phyloP scores from a whole-genome alignment of 2,888 invertebrate genomes.

The Halictus quadricinctus region DNA sequence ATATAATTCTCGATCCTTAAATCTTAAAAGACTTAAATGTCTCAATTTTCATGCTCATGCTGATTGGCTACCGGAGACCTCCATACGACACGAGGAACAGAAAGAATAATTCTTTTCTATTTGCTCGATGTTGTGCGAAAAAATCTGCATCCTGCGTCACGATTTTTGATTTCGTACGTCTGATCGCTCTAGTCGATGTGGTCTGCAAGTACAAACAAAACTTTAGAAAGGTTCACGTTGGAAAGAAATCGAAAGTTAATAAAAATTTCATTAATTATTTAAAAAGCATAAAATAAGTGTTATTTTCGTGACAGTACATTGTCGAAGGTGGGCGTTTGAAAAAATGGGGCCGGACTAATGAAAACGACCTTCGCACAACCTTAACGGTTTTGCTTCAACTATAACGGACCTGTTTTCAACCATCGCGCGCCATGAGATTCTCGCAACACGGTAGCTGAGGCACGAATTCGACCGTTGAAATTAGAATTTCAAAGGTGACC shows the following conservation, averaged over 20 bases:
- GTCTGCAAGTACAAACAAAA: neutral
- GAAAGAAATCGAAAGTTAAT: neutral
- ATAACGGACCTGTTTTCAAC: neutral
- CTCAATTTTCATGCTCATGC: no score
- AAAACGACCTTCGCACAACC: neutral
- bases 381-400: neutral
- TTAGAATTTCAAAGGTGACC: neutral
- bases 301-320: neutral
- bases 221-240: neutral
- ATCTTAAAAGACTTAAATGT: no score
- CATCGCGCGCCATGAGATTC: neutral
- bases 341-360: neutral
- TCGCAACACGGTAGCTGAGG: neutral
- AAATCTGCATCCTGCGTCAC: neutral
- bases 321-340: neutral
- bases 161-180: neutral
- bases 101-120: neutral
- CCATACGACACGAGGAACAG: no score
- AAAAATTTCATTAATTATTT: neutral
- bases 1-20: no score
- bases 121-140: neutral
- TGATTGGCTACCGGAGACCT: no score
- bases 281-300: neutral
- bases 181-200: neutral
- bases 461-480: neutral